phyloP scores from a whole-genome alignment of 2,888 invertebrate species.

The Platerodrilus igneus region DNA sequence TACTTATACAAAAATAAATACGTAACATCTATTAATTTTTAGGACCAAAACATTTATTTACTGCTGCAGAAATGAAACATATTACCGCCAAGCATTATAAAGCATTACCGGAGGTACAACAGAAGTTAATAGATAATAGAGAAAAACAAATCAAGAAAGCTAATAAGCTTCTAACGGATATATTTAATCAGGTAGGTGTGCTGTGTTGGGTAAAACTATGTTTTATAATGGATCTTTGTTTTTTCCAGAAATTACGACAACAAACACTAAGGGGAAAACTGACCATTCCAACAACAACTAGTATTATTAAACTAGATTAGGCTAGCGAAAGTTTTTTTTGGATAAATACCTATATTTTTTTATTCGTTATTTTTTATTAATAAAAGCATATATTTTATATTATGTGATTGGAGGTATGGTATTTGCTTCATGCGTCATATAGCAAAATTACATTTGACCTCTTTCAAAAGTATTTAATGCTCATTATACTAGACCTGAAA shows the following conservation, averaged over 20 bases:
- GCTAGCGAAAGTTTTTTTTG: constrained; percentile 6
- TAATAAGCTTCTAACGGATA: constrained; percentile 69
- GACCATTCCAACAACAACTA: constrained; percentile 60
- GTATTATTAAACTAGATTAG: constrained; percentile 52
- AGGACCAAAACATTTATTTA: constrained; percentile 51
- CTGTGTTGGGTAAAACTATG: too few relatives aligned
- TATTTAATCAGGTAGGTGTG: constrained; percentile 72
- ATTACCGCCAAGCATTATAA: constrained; percentile 61
- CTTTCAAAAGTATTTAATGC: too few relatives aligned
- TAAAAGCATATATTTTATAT: neutral
- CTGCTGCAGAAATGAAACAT: constrained; percentile 57
- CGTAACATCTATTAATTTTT: too few relatives aligned
- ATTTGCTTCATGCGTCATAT: too few relatives aligned
- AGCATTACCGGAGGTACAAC: constrained; percentile 66
- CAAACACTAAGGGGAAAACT: constrained; percentile 62
- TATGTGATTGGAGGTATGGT: too few relatives aligned
- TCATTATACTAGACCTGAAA: too few relatives aligned
- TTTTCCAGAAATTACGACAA: constrained; percentile 63
- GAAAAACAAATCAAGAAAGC: constrained; percentile 54
- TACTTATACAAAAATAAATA: too few relatives aligned
- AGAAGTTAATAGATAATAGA: constrained; percentile 58
- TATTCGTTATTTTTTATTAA: constrained; percentile 1
- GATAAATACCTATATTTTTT: constrained; percentile 1
- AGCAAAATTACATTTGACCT: too few relatives aligned
- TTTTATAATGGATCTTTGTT: constrained; percentile 22